Percentiles rank a stretch among this genome's conserved stretches.
Conservation (phyloP, 1,140 invertebrate genomes). For the Ganaspis sp. region DNA sequence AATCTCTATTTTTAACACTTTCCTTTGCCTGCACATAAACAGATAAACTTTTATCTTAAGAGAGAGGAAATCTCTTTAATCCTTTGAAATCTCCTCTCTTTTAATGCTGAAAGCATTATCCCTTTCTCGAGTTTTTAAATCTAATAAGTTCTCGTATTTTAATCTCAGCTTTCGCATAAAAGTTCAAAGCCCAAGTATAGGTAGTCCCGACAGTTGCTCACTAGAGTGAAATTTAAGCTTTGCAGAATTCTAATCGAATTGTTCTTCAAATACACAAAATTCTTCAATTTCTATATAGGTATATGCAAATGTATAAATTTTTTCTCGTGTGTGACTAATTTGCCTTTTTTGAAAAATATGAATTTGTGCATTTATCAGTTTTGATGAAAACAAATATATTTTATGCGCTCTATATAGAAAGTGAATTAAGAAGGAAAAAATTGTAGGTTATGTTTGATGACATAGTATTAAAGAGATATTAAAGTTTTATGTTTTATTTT, state of each 20-base stretch:
- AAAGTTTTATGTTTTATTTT: too few species aligned
- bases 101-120: conserved; percentile 16
- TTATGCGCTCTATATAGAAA: too few species aligned
- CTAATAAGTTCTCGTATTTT: conserved; percentile 24
- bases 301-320: too few species aligned
- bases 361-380: too few species aligned
- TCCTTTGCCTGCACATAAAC: conserved; percentile 5
- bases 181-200: conserved; percentile 17
- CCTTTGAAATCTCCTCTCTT: conserved; percentile 24
- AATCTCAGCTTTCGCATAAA: conserved; percentile 14
- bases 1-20: conserved; percentile 11
- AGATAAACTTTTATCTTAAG: conserved; percentile 23
- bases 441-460: too few species aligned
- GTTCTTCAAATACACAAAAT: background rate
- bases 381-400: too few species aligned
- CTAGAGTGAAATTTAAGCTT: background rate
- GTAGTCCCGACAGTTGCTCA: background rate
- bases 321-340: too few species aligned
- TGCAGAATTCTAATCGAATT: background rate
- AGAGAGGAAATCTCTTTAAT: conserved; percentile 24
- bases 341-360: too few species aligned
- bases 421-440: too few species aligned
- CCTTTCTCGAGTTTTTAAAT: conserved; percentile 18
- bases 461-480: too few species aligned
- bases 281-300: too few species aligned